A percentile compares a stretch with the other conserved stretches of the same genome.
Conservation (phyloP, 2,797 vertebrate genomes). For the Morus bassanus region DNA sequence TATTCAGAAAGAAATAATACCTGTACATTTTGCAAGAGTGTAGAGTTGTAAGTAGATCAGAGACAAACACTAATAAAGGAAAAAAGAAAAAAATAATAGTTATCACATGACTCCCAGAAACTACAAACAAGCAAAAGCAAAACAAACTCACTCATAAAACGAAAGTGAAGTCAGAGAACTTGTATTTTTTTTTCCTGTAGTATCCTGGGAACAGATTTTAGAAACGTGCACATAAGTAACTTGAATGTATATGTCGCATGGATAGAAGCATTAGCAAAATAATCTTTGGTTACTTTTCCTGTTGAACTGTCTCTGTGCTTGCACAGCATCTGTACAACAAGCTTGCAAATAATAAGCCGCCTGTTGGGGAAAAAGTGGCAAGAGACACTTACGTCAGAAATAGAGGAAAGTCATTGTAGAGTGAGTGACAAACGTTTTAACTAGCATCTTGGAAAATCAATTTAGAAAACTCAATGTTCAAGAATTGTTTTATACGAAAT, state of each 20-base stretch:
- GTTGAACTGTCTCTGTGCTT: background rate
- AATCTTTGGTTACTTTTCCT: background rate
- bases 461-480: background rate
- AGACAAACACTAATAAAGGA: background rate
- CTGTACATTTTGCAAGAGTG: background rate
- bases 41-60: background rate
- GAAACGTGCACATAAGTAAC: background rate
- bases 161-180: background rate
- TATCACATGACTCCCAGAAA: background rate
- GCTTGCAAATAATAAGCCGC: background rate
- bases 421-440: background rate
- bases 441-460: background rate
- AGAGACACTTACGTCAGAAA: background rate
- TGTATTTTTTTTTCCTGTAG: background rate
- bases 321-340: background rate
- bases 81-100: background rate
- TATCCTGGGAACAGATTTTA: constrained; percentile 9
- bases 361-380: background rate
- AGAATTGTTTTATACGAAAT: background rate
- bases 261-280: background rate
- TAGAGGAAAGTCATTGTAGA: background rate
- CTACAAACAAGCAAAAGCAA: constrained; percentile 2
- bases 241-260: background rate
- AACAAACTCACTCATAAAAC: background rate
- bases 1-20: background rate